Evolutionary conservation across 2,888 invertebrate genomes (phyloP).

Genomic region (Lepidocyrtoides sp.): DNA sequence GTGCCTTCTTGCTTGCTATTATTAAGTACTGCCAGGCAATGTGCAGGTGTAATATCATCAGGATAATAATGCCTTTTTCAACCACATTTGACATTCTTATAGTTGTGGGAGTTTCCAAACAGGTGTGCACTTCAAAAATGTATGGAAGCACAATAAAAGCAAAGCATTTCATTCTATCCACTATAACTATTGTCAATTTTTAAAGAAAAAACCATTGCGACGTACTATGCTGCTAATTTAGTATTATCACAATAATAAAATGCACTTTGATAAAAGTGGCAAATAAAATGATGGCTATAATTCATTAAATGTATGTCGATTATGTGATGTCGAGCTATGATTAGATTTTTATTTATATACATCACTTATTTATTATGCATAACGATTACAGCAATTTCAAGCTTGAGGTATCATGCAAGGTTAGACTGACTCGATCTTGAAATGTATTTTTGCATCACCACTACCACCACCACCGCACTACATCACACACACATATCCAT

Average conservation of each 20-base stretch:
- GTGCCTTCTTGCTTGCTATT: neutral
- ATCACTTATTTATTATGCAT: neutral
- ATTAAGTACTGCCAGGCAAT: neutral
- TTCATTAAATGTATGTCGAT: neutral
- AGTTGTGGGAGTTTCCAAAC: conserved; percentile 18
- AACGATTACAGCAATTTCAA: conserved; percentile 2
- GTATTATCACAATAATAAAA: neutral
- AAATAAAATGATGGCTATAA: neutral
- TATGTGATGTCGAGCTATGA: neutral
- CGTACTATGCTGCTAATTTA: neutral
- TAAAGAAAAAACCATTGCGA: no score
- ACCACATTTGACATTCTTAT: no score
- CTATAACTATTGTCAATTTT: no score
- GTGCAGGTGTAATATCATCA: neutral
- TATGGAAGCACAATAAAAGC: no score
- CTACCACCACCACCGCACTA: neutral
- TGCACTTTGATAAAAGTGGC: conserved; percentile 1
- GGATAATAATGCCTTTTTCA: no score
- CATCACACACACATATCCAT: neutral
- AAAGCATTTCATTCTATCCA: no score
- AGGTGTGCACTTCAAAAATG: neutral
- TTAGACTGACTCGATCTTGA: conserved; percentile 61
- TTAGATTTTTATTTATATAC: neutral
- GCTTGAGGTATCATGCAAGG: conserved; percentile 53
- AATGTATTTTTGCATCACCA: conserved; percentile 53